Percentiles rank a stretch among this genome's conserved stretches.
Evolutionary conservation across 2,888 invertebrate genomes (phyloP).

Genomic region (Corythucha ciliata): DNA sequence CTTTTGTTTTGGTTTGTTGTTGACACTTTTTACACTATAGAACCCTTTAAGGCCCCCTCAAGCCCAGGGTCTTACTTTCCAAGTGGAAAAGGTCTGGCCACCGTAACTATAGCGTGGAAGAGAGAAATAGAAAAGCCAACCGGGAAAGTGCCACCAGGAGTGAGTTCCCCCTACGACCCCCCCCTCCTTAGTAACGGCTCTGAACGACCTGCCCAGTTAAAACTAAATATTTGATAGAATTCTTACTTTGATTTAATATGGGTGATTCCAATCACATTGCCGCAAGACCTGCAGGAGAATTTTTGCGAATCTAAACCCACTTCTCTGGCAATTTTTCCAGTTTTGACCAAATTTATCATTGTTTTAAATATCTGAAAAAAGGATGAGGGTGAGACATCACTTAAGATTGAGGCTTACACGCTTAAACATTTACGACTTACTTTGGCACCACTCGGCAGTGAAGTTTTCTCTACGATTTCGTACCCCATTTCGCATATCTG

Average conservation of each 20-base stretch:
- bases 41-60: too few relatives aligned
- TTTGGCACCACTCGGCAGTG: not conserved
- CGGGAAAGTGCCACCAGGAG: too few relatives aligned
- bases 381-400: not conserved
- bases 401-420: not conserved
- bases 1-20: too few relatives aligned
- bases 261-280: slow-evolving; percentile 52
- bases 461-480: slow-evolving; percentile 8
- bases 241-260: slow-evolving; percentile 48
- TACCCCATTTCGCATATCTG: slow-evolving; percentile 12
- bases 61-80: too few relatives aligned
- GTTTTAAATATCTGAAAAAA: slow-evolving; percentile 35
- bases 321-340: slow-evolving; percentile 59
- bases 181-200: too few relatives aligned
- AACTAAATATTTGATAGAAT: not conserved
- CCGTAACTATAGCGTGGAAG: too few relatives aligned
- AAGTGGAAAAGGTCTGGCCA: too few relatives aligned
- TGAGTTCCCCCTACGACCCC: too few relatives aligned
- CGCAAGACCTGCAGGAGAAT: slow-evolving; percentile 72
- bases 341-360: slow-evolving; percentile 51
- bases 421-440: slow-evolving; percentile 4
- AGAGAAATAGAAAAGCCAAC: too few relatives aligned
- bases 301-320: slow-evolving; percentile 77
- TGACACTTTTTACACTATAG: too few relatives aligned
- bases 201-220: too few relatives aligned